These are phyloP conservation scores for Argentina silus DNA, from an alignment of 2,797 vertebrate genomes.

Conservation along the genomic window DNA sequence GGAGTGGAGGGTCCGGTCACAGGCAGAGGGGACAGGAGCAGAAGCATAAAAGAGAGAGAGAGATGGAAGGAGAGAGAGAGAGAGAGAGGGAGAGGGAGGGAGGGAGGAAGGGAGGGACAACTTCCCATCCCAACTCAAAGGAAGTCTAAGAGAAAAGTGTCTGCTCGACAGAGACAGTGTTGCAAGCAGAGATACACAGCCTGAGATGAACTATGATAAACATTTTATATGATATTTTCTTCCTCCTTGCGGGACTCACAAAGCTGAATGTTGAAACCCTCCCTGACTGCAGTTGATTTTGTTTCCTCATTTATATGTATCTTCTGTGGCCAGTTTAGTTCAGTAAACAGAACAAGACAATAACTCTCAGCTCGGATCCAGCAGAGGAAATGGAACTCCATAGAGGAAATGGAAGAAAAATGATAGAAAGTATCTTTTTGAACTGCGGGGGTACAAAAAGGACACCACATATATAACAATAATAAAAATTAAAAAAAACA, in stretches of 20 bases:
- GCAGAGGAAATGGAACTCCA: neutral
- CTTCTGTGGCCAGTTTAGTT: neutral
- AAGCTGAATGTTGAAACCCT: neutral
- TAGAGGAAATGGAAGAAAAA: neutral
- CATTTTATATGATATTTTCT: neutral
- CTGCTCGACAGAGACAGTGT: too few species aligned
- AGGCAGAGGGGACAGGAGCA: neutral
- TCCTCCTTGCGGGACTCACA: too few species aligned
- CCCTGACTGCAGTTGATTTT: too few species aligned
- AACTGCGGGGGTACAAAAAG: neutral
- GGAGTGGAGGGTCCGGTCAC: neutral
- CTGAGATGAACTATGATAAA: neutral
- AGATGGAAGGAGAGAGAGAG: neutral
- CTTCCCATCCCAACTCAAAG: neutral
- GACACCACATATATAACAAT: neutral
- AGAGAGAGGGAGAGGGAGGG: neutral
- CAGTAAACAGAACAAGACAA: neutral
- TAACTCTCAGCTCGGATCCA: neutral
- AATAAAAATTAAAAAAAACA: conserved; percentile 17
- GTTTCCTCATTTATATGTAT: too few species aligned
- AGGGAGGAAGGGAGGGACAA: neutral
- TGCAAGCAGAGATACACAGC: neutral
- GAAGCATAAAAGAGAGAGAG: neutral
- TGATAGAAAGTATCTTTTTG: neutral
- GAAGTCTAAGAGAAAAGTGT: neutral